Conservation (phyloP, 2,113 vertebrate genomes). For the Psettodes erumei region DNA sequence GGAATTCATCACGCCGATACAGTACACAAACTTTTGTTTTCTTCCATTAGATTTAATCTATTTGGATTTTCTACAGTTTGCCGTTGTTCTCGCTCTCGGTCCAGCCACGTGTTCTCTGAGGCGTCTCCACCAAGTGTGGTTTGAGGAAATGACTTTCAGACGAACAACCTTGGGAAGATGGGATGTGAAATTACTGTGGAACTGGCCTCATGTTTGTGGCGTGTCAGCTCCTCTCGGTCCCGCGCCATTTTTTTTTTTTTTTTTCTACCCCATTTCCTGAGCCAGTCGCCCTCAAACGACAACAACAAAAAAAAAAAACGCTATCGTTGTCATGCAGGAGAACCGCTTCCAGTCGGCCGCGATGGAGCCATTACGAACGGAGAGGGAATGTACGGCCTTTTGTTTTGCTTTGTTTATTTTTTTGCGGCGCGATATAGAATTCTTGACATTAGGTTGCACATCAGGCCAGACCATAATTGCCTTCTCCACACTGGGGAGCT, state of each 20-base stretch:
- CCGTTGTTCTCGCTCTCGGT: constrained; percentile 22
- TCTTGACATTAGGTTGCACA: constrained; percentile 66
- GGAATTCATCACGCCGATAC: constrained; percentile 49
- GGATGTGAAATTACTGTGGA: constrained; percentile 53
- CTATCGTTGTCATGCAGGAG: constrained; percentile 44
- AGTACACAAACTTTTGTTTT: constrained; percentile 29
- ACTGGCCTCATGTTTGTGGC: constrained; percentile 27
- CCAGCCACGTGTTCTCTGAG: constrained; percentile 2
- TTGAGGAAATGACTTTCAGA: constrained; percentile 29
- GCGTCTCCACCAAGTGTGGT: not conserved
- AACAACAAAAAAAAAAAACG: constrained; percentile 23
- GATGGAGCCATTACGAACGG: constrained; percentile 42
- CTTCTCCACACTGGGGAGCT: constrained; percentile 63
- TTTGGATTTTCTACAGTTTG: constrained; percentile 14
- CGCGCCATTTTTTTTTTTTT: not conserved
- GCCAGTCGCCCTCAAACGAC: not conserved
- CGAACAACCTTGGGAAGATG: constrained; percentile 35
- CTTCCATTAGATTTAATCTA: constrained; percentile 1
- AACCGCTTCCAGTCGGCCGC: constrained; percentile 41
- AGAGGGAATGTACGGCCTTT: constrained; percentile 25
- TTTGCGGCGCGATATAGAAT: constrained; percentile 46
- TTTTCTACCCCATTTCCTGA: constrained; percentile 4
- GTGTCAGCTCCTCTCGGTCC: constrained; percentile 37
- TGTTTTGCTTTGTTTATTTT: constrained; percentile 48
- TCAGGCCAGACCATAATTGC: constrained; percentile 71